Base-by-base conservation (phyloP, 2,797 vertebrate species). In the Macroramphosus scolopax region DNA sequence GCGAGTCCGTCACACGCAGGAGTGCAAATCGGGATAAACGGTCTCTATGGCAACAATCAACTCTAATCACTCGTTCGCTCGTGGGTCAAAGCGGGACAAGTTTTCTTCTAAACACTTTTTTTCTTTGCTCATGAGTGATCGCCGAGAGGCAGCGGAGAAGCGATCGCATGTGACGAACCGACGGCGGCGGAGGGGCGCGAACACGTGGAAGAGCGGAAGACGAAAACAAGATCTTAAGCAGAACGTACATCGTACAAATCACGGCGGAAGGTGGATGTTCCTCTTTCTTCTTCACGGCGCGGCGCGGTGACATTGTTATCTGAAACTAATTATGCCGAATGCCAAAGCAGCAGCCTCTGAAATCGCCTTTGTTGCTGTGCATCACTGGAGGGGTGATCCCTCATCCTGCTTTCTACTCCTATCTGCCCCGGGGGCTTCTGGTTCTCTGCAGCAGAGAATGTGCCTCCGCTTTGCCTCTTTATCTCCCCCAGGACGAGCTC, bases 351-450 rank as follows among this genome's bases (percentile, higher is more conserved):
- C 40, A 60, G 63, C 63, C 49, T 61, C 50, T 73, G 31, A 63
- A 75, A 68, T 72, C 49, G 54, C 63, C 81, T 84, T 85, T 75
- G 75, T 82, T 69, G 71, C 68, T 55, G 60, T 54, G 67, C 66
- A 79, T 81, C 63, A 79, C 73, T 78, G 65, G 69, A 83, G 77
- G 66, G 68, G 51, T 77, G 78, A 80, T 75, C 54, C 77, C 75
- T 80, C 73, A 78, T 81, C 56, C 61, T 59, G 20, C 64, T 78
- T 59, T 77, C 65, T 75, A 39, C 63, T 63, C 51, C 65, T 55
- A 51, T 77, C 72, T 63, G 48, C 59, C 76, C 58, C 17, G 8
- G n/a, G 73, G 76, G 76, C 54, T 63, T 49, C 43, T 68, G 42
- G 46, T 68, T 58, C 52, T 78, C 62, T 36, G 30, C 51, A 54